phyloP scores from a whole-genome alignment of 2,113 vertebrate genomes.

The Capricornis sumatraensis region DNA sequence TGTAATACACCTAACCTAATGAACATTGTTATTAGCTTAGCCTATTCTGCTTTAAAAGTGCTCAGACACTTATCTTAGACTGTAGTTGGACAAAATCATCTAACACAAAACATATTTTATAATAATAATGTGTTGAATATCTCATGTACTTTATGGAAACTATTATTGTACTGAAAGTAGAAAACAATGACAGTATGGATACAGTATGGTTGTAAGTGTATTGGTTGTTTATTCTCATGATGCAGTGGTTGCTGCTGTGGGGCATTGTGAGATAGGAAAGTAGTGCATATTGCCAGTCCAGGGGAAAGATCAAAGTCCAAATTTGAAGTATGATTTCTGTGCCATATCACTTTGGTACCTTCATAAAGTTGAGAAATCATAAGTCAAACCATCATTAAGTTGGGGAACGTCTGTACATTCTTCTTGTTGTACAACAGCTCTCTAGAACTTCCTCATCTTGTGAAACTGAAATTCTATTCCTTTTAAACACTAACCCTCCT shows the following conservation, averaged over 20 bases:
- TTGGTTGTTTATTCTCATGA: neutral
- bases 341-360: neutral
- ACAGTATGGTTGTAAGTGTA: neutral
- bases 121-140: neutral
- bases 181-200: neutral
- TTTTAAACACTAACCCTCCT: neutral
- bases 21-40: neutral
- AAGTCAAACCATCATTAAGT: neutral
- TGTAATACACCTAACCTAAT: neutral
- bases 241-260: neutral
- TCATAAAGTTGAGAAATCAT: neutral
- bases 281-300: neutral
- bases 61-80: neutral
- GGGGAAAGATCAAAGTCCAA: neutral
- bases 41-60: neutral
- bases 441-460: neutral
- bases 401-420: neutral
- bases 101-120: neutral
- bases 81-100: neutral
- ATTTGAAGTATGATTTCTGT: neutral
- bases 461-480: neutral
- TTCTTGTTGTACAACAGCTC: neutral
- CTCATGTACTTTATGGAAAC: neutral
- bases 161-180: neutral
- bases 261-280: neutral